Evolutionary conservation across 2,113 vertebrate species (phyloP), one percentile per base, ranked within the genome.

Genomic region (Orthonyx spaldingii): DNA sequence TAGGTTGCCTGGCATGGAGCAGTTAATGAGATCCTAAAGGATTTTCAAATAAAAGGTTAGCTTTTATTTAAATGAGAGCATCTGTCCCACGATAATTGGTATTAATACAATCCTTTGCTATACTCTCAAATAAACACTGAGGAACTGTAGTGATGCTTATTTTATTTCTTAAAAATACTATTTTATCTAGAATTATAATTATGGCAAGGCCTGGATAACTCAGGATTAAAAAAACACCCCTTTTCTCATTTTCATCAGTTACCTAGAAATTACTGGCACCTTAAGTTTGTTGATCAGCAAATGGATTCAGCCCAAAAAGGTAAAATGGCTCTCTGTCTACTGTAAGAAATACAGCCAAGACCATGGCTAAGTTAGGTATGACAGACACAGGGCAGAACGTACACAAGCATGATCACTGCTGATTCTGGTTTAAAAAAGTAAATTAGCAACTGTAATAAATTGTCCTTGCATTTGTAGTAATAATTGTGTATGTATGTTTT

Each of bases 21-120:
- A 84, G 42, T 69, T 96, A 94, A 95, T 89, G 93, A 96, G 79
- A 89, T 95, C 87, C 89, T 93, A 59, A 83, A 97, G 87, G 92
- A 92, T 90, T 96, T 97, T 90, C 65, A 96, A 87, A 94, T 84
- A 87, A 92, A 96, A 94, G 42, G 11, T 87, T 90, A 89, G 92
- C 46, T 53, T 94, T 74, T 82, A 92, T 87, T 95, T 85, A 66
- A 91, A 66, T 72, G 50, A 86, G 76, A 90, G 63, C n/a, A 2
- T 71, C 77, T 74, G 84, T 57, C 82, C 69, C 22, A 1, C 52
- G 91, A 83, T 59, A 60, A 93, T 77, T 86, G 74, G 12, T n/a
- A 52, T 83, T 74, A 64, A 81, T 70, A 60, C 50, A 90, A 35
- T 64, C 57, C 57, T 95, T 85, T 86, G 56, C 75, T 88, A 13